Evolutionary conservation across 2,888 invertebrate species (phyloP).

Genomic region (Mesochorus sp.): DNA sequence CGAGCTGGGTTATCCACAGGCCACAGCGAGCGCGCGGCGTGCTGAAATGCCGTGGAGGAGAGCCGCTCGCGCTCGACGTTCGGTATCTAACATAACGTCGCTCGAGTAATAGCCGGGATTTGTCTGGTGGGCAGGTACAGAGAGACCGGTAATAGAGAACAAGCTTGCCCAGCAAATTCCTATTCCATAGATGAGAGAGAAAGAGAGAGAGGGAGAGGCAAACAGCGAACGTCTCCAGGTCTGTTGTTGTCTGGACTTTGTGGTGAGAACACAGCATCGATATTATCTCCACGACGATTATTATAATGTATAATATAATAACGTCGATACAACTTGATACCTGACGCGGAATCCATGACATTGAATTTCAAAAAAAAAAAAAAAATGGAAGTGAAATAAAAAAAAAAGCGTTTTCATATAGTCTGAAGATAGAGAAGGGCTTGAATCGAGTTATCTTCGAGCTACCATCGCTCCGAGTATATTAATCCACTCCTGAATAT

Average conservation of each 20-base stretch:
- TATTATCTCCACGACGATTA: conserved; percentile 53
- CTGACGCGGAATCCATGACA: background rate
- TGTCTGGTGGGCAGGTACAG: conserved; percentile 72
- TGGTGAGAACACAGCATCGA: conserved; percentile 53
- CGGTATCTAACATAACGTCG: conserved; percentile 69
- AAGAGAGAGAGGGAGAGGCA: conserved; percentile 6
- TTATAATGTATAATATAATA: conserved; percentile 46
- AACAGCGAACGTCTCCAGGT: conserved; percentile 14
- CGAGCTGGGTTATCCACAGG: conserved; percentile 32
- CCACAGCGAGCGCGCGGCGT: conserved; percentile 38
- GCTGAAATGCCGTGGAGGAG: conserved; percentile 56
- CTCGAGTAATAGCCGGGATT: conserved; percentile 71
- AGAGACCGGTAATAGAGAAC: conserved; percentile 64
- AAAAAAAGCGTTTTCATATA: too few relatives aligned
- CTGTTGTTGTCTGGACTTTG: conserved; percentile 40
- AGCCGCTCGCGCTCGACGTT: conserved; percentile 62
- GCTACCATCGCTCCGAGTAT: too few relatives aligned
- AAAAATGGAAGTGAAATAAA: background rate
- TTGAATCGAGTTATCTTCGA: too few relatives aligned
- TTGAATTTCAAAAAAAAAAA: conserved; percentile 14
- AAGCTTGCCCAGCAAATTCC: conserved; percentile 59
- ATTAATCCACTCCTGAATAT: too few relatives aligned
- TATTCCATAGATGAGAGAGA: conserved; percentile 39
- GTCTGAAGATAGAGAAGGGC: too few relatives aligned
- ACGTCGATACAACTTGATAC: conserved; percentile 9